Percentiles rank a stretch among this genome's conserved stretches.
phyloP scores from a whole-genome alignment of 2,888 invertebrate species.

The Orthosia incerta region DNA sequence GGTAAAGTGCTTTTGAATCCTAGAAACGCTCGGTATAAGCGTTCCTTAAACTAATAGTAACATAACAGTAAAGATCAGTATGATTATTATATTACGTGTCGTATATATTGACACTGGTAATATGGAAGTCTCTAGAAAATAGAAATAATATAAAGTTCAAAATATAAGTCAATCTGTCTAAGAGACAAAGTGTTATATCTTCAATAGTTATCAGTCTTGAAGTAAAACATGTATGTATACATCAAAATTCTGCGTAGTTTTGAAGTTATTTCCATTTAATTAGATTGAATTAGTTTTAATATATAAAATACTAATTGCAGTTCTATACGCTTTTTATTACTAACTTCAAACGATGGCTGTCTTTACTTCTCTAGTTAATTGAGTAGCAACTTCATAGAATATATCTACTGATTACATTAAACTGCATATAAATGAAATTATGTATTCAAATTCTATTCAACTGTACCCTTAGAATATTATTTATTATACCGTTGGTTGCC shows the following conservation, averaged over 20 bases:
- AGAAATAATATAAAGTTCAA: slow-evolving; percentile 63
- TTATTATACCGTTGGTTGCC: slow-evolving; percentile 9
- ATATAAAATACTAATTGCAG: slow-evolving; percentile 17
- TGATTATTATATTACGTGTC: slow-evolving; percentile 61
- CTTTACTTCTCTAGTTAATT: slow-evolving; percentile 53
- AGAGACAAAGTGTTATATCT: slow-evolving; percentile 58
- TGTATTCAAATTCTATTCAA: slow-evolving; percentile 34
- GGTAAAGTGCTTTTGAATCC: slow-evolving; percentile 64
- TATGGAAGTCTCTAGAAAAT: slow-evolving; percentile 63
- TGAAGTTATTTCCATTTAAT: slow-evolving; percentile 19
- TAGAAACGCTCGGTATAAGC: slow-evolving; percentile 63
- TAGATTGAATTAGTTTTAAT: slow-evolving; percentile 16
- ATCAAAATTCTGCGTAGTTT: slow-evolving; percentile 18
- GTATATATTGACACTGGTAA: slow-evolving; percentile 67
- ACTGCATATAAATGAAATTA: slow-evolving; percentile 29
- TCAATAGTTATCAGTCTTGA: slow-evolving; percentile 41
- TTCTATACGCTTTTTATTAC: slow-evolving; percentile 41
- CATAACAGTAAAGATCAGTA: slow-evolving; percentile 60
- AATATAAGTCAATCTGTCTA: slow-evolving; percentile 67
- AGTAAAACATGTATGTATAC: slow-evolving; percentile 25
- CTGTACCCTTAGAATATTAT: slow-evolving; percentile 45
- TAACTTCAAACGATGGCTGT: slow-evolving; percentile 60
- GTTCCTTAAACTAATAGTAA: slow-evolving; percentile 58
- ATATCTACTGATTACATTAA: slow-evolving; percentile 17
- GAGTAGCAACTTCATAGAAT: slow-evolving; percentile 41